Evolutionary conservation across 2,113 vertebrate species (phyloP), one percentile per base, ranked within the genome.

Genomic region (Corydoras sp.): DNA sequence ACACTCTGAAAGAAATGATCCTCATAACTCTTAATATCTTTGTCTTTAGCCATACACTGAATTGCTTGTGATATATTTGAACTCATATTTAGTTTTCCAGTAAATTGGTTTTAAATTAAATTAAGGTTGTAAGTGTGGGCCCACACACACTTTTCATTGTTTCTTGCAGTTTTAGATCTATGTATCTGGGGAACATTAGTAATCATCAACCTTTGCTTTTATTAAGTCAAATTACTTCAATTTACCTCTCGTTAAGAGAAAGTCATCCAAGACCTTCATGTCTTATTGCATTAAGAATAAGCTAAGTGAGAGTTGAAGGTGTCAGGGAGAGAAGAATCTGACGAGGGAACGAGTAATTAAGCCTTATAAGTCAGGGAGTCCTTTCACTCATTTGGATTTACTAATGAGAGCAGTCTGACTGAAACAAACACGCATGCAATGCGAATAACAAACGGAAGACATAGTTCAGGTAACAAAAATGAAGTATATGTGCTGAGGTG

Each of bases 221-320:
- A 31, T 78, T 75, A 63, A 71, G 64, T 58, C 69, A 68, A 64
- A 75, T 49, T 58, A 11, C 63, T 68, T 53, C 50, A 56, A 62
- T 62, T 51, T 65, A 53, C 15, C 15, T 66, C 72, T 71, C 66
- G 72, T 78, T 74, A 43, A 50, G 58, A 63, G 63, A 50, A 74
- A 78, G 49, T 67, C 76, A 78, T 67, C 76, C 71, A 78, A 62
- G 72, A 58, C 76, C 58, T 18, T 62, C 31, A 35, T 70, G 68
- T 74, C 72, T 67, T 68, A 71, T 56, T 74, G 55, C 68, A 78
- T 78, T 74, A 78, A 58, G 69, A 55, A 18, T 53, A 24, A 65
- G 68, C 66, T 59, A 43, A 64, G 67, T 43, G 55, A 62, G 56
- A 49, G 50, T 69, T 62, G 68, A 61, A 54, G 67, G 65, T 71